phyloP scores from a whole-genome alignment of 2,113 vertebrate genomes.

The Pachycephala philippinensis region DNA sequence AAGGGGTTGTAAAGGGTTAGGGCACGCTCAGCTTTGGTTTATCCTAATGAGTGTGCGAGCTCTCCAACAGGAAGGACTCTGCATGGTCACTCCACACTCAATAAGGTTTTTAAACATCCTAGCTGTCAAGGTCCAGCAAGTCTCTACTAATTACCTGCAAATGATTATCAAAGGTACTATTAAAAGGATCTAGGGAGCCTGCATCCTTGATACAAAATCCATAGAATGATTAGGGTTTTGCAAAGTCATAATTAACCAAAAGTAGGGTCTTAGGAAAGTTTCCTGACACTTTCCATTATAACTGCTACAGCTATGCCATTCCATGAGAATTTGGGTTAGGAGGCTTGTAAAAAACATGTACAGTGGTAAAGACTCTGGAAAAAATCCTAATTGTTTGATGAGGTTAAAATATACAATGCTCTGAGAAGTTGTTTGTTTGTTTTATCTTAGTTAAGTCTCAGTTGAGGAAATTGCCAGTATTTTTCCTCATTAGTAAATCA shows the following conservation, averaged over 20 bases:
- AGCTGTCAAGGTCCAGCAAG: background rate
- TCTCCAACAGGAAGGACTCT: background rate
- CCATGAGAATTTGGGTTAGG: background rate
- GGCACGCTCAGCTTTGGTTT: background rate
- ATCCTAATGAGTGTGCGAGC: background rate
- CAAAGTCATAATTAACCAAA: background rate
- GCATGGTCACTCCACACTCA: background rate
- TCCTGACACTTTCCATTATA: background rate
- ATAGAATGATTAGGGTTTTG: background rate
- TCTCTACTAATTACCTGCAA: background rate
- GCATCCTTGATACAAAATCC: background rate
- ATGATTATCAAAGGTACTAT: background rate
- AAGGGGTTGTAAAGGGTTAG: background rate
- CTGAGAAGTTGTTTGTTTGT: background rate
- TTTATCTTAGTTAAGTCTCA: background rate
- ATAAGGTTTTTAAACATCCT: background rate
- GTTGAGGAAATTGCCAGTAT: background rate
- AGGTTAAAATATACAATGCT: background rate
- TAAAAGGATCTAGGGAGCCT: background rate
- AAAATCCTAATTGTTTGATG: background rate
- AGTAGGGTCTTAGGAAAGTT: background rate
- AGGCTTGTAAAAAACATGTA: background rate
- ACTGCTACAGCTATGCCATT: background rate
- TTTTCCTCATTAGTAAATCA: background rate
- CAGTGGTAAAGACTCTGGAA: background rate